These are phyloP conservation scores for Lasiurus borealis DNA, from an alignment of 2,113 vertebrate genomes.

Conservation along the genomic window DNA sequence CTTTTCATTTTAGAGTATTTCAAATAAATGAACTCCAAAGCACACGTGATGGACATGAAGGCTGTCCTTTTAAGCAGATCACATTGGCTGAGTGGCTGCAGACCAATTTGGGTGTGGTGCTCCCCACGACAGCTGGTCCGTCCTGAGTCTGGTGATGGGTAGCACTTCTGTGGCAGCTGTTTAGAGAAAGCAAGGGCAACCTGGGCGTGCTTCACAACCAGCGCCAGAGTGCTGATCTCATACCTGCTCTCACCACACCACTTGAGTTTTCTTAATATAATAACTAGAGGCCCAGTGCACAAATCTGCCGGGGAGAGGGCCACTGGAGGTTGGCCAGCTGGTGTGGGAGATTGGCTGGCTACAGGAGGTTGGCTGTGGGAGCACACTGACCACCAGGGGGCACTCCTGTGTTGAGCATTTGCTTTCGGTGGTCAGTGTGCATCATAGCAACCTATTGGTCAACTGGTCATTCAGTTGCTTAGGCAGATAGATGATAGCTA, in stretches of 20 bases:
- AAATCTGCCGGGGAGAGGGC: no score
- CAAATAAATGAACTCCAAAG: background rate
- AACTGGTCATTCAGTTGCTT: no score
- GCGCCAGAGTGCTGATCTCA: background rate
- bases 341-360: no score
- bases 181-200: background rate
- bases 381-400: no score
- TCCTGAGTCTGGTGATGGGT: background rate
- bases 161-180: background rate
- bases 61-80: no score
- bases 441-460: no score
- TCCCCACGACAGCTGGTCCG: background rate
- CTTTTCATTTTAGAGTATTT: background rate
- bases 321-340: no score
- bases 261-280: background rate
- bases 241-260: slow-evolving; percentile 63
- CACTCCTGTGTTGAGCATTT: no score
- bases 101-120: accelerated
- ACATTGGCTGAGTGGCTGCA: background rate
- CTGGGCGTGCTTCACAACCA: background rate
- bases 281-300: no score
- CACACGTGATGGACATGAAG: background rate
- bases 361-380: no score
- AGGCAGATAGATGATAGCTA: no score
- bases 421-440: no score